These are phyloP conservation scores for Elysia chlorotica DNA, from an alignment of 1,140 invertebrate species.

Conservation along the genomic window DNA sequence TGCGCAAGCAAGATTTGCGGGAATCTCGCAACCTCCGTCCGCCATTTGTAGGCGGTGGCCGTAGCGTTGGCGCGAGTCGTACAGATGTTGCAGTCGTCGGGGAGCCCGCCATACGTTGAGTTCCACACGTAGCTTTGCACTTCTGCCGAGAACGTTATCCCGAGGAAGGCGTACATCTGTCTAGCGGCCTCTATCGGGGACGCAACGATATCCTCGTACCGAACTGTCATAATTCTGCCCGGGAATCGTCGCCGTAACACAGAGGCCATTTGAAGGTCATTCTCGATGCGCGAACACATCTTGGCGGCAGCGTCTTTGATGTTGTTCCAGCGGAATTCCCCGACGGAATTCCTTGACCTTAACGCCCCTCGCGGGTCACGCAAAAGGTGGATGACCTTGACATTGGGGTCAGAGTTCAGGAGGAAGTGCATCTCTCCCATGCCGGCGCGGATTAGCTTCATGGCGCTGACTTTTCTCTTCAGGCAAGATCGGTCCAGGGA, in stretches of 20 bases:
- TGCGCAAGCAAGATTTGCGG: neutral
- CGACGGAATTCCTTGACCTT: neutral
- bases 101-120: slow-evolving; percentile 6
- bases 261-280: neutral
- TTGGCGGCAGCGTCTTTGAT: neutral
- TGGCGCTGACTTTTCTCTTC: neutral
- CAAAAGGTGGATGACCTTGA: slow-evolving; percentile 29
- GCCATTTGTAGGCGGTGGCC: slow-evolving; percentile 3
- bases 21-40: neutral
- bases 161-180: slow-evolving; percentile 23
- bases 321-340: neutral
- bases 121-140: slow-evolving; percentile 14
- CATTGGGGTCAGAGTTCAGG: slow-evolving; percentile 9
- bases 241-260: neutral
- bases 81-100: neutral
- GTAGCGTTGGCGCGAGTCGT: slow-evolving; percentile 7
- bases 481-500: no score
- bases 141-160: neutral
- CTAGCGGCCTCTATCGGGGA: slow-evolving; percentile 1
- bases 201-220: slow-evolving; percentile 27
- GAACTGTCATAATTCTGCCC: slow-evolving; percentile 11
- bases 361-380: slow-evolving; percentile 28
- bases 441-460: slow-evolving; percentile 25
- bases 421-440: slow-evolving; percentile 4
- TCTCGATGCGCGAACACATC: slow-evolving; percentile 16